Evolutionary conservation across 1,140 invertebrate genomes (phyloP), one percentile per base, ranked within the genome.

Genomic region (Neodiprion virginianus): DNA sequence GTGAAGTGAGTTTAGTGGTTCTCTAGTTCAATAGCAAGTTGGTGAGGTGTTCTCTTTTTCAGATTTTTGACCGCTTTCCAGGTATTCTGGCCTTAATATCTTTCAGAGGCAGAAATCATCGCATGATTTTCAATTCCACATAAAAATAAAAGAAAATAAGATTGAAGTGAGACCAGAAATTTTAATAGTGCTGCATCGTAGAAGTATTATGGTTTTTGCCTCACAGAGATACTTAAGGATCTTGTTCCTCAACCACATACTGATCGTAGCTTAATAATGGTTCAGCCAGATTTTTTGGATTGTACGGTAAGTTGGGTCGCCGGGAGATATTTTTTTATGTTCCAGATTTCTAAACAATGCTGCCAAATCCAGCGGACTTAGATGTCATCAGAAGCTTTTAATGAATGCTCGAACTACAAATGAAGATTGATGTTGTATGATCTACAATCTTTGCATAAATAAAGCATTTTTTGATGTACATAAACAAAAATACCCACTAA

Each of bases 1-100:
- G 53, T 61, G 53, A 61, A 61, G 53, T 61, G 53, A 61, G 53
- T 61, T 61, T 61, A 61, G 53, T 61, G 53, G 53, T 61, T 61
- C 53, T 61, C 53, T 61, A 17, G 53, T 61, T 61, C 53, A 61
- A 61, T 61, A 14, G 53, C 53, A 17, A 61, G 8, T 14, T 61
- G 53, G 53, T 61, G 53, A 61, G 53, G 53, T 61, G 53, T 61
- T 61, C 53, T 17, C 53, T 61, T 40, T 61, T 61, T 61, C 53
- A 61, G 53, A 61, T 61, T 14, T 61, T 61, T 8, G 53, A 61
- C n/a, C 8, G 5, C 28, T 8, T 8, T 61, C 5, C 11, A 61
- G 53, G 53, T 40, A 40, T 40, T 40, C 53, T 61, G n/a, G 11
- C 11, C 11, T 61, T 61, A 17, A 61, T 14, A 61, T 61, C 11